phyloP scores from a whole-genome alignment of 2,888 invertebrate genomes.

The Oasisia sp. region DNA sequence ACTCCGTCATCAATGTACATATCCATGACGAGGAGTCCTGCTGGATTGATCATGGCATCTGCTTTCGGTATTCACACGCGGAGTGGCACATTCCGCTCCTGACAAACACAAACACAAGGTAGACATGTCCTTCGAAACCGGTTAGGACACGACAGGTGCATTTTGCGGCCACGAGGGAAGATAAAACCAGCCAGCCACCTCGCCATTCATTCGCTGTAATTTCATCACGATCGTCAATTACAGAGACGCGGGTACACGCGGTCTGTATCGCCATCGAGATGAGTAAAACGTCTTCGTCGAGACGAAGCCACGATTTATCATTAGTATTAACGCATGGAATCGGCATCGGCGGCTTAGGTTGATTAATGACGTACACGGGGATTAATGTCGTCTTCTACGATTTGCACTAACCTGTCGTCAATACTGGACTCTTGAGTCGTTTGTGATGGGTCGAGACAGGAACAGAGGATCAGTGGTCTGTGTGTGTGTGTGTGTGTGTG shows the following conservation, averaged over 20 bases:
- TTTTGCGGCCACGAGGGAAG: too few relatives aligned
- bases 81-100: too few relatives aligned
- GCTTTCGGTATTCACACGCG: neutral
- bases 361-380: constrained; percentile 3
- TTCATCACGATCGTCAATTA: neutral
- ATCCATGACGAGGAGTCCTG: neutral
- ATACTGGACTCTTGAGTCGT: neutral
- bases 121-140: too few relatives aligned
- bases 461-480: neutral
- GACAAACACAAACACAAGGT: too few relatives aligned
- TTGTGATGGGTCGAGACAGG: neutral
- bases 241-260: neutral
- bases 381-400: neutral
- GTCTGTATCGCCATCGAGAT: neutral
- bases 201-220: neutral
- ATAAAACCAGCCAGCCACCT: neutral
- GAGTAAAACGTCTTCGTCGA: neutral
- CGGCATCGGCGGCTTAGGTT: neutral
- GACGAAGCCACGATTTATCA: neutral
- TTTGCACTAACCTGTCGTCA: neutral
- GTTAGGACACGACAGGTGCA: too few relatives aligned
- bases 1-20: neutral
- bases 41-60: neutral
- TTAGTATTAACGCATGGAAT: neutral
- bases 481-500: neutral